phyloP scores from a whole-genome alignment of 2,113 vertebrate genomes.

The Sturnus vulgaris region DNA sequence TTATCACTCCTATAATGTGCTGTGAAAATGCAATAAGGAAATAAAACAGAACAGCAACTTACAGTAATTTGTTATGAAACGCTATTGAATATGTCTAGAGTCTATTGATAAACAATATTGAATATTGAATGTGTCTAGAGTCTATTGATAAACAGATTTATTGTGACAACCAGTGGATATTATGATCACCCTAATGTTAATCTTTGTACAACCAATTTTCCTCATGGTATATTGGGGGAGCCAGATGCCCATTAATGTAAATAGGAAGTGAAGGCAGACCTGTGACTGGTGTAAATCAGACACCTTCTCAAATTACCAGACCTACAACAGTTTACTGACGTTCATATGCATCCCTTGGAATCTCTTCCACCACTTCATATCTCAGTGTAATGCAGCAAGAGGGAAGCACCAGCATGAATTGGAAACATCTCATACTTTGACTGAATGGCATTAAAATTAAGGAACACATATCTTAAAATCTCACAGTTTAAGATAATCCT shows the following conservation, averaged over 20 bases:
- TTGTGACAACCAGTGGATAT: background rate
- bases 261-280: background rate
- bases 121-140: slow-evolving; percentile 25
- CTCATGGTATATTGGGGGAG: background rate
- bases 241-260: background rate
- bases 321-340: background rate
- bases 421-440: background rate
- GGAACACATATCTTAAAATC: background rate
- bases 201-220: background rate
- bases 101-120: slow-evolving; percentile 39
- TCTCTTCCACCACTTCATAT: background rate
- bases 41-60: slow-evolving; percentile 4
- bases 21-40: slow-evolving; percentile 48
- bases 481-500: background rate
- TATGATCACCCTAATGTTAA: background rate
- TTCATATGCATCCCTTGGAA: background rate
- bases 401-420: background rate
- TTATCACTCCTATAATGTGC: slow-evolving; percentile 43
- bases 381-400: background rate
- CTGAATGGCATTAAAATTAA: background rate
- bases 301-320: background rate
- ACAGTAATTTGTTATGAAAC: slow-evolving; percentile 44
- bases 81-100: slow-evolving; percentile 21
- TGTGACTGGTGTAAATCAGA: background rate
- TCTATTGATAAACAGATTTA: slow-evolving; percentile 53